Percentiles rank a stretch among this genome's conserved stretches.
phyloP scores from a whole-genome alignment of 2,113 vertebrate species.

The Acinonyx jubatus region DNA sequence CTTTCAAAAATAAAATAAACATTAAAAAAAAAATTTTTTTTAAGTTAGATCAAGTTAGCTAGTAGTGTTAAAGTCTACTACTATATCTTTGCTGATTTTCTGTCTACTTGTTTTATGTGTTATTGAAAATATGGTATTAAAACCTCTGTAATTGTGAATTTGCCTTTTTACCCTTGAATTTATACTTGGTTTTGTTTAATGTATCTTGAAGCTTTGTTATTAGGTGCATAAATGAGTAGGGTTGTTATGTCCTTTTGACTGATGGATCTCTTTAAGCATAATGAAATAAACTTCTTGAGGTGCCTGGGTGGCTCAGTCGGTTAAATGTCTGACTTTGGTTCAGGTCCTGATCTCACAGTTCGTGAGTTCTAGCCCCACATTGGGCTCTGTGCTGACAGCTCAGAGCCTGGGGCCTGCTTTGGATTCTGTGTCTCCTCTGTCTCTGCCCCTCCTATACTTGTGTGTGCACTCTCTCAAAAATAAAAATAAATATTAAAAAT shows the following conservation, averaged over 20 bases:
- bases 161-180: background rate
- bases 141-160: background rate
- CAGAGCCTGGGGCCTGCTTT: too few relatives aligned
- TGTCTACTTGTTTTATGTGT: background rate
- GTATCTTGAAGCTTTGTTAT: slow-evolving; percentile 16
- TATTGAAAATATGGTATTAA: background rate
- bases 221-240: background rate
- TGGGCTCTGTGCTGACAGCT: too few relatives aligned
- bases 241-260: background rate
- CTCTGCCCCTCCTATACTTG: too few relatives aligned
- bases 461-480: too few relatives aligned
- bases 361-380: too few relatives aligned
- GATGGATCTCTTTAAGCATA: background rate
- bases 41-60: background rate
- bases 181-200: background rate
- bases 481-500: too few relatives aligned
- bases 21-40: too few relatives aligned
- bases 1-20: too few relatives aligned
- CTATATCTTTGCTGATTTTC: background rate
- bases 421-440: too few relatives aligned
- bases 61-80: background rate
- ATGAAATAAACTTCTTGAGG: background rate
- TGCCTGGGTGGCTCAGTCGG: too few relatives aligned
- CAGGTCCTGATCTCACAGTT: too few relatives aligned
- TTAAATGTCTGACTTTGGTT: too few relatives aligned